phyloP scores from a whole-genome alignment of 2,113 vertebrate species.

The Corythaeola cristata region DNA sequence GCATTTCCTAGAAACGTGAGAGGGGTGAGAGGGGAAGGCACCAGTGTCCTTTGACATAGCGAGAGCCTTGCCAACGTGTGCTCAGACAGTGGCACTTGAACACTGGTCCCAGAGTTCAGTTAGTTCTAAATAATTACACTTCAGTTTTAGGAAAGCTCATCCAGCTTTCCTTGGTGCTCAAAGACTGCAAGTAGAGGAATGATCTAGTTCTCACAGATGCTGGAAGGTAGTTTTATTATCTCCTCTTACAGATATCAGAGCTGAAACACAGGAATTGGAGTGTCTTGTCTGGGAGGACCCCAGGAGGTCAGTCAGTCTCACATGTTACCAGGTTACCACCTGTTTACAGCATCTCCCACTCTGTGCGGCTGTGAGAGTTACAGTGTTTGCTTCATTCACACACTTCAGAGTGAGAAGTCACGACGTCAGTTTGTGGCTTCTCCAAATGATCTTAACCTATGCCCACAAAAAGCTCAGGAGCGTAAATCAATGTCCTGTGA shows the following conservation, averaged over 20 bases:
- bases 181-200: not conserved
- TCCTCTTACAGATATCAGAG: not conserved
- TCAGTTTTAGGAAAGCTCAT: not conserved
- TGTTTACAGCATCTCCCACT: not conserved
- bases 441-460: not conserved
- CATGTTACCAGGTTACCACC: not conserved
- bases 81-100: not conserved
- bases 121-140: not conserved
- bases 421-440: not conserved
- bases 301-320: not conserved
- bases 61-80: not conserved
- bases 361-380: not conserved
- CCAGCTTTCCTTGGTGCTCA: not conserved
- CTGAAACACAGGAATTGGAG: not conserved
- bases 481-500: not conserved
- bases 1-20: no score
- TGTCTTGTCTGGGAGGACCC: not conserved
- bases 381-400: not conserved
- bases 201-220: not conserved
- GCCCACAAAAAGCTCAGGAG: not conserved
- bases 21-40: not conserved
- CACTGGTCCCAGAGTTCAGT: not conserved
- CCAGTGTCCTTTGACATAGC: fast-evolving
- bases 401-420: not conserved
- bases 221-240: not conserved